These are phyloP conservation scores for Amphiduros pacificus DNA, from an alignment of 2,888 invertebrate species.

Conservation along the genomic window DNA sequence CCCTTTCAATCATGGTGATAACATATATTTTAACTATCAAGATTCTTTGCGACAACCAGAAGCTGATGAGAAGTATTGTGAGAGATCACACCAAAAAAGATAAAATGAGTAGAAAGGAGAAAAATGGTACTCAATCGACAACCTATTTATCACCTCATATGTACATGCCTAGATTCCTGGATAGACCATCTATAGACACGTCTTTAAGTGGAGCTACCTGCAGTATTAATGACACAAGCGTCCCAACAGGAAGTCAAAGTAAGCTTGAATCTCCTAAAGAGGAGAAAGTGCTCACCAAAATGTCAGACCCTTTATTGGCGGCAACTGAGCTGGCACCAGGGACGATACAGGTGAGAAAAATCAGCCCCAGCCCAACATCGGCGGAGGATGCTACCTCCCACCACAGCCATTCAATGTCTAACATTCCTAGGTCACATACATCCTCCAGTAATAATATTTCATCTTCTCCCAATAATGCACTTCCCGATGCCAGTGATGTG, in stretches of 20 bases:
- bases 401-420: not conserved
- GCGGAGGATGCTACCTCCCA: not conserved
- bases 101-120: not conserved
- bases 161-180: constrained; percentile 10
- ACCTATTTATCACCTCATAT: constrained; percentile 9
- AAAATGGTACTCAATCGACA: constrained; percentile 1
- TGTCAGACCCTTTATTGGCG: not conserved
- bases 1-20: constrained; percentile 88
- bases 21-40: constrained; percentile 90
- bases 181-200: constrained; percentile 17
- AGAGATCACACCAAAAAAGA: constrained; percentile 13
- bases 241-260: too few species aligned
- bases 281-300: not conserved
- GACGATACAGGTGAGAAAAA: not conserved
- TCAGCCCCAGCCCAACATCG: too few species aligned
- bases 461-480: not conserved
- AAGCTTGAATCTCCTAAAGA: not conserved
- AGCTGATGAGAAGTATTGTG: constrained; percentile 29
- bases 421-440: not conserved
- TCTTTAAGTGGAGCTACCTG: constrained; percentile 11
- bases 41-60: constrained; percentile 76
- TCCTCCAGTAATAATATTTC: not conserved
- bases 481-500: not conserved
- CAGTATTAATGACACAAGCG: not conserved
- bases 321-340: too few species aligned